phyloP scores from a whole-genome alignment of 1,140 invertebrate genomes.

The Scaptomyza pallida region DNA sequence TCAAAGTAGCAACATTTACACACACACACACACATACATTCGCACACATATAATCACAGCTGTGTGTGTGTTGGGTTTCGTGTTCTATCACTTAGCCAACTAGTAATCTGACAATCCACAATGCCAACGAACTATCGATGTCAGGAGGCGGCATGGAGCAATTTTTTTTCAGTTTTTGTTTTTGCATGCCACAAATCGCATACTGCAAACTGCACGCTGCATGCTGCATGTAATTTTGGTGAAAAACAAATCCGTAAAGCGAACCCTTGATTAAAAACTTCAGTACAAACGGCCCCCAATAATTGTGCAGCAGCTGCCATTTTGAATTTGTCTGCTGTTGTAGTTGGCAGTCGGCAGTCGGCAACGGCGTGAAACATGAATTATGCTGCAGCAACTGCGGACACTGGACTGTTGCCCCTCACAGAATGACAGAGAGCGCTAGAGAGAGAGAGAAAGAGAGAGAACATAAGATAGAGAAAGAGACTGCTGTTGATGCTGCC shows the following conservation, averaged over 20 bases:
- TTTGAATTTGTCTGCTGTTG: conserved; percentile 58
- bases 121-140: conserved; percentile 47
- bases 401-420: no score
- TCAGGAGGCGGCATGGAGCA: conserved; percentile 32
- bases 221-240: conserved; percentile 39
- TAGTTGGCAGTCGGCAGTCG: neutral
- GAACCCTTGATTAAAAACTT: conserved; percentile 62
- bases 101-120: conserved; percentile 20
- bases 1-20: conserved; percentile 19
- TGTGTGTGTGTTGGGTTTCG: conserved; percentile 10
- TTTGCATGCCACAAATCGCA: conserved; percentile 50
- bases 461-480: neutral
- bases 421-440: no score
- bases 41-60: neutral
- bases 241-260: conserved; percentile 51
- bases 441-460: neutral
- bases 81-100: conserved; percentile 44
- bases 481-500: conserved; percentile 19
- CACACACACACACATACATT: conserved; percentile 5
- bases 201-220: conserved; percentile 17
- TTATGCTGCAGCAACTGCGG: conserved; percentile 55
- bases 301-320: conserved; percentile 67
- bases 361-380: conserved; percentile 70
- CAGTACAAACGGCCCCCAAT: conserved; percentile 20
- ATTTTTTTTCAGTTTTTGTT: conserved; percentile 42